Percentiles rank a stretch among this genome's conserved stretches.
phyloP scores from a whole-genome alignment of 2,113 vertebrate species.

The Myocastor coypus region DNA sequence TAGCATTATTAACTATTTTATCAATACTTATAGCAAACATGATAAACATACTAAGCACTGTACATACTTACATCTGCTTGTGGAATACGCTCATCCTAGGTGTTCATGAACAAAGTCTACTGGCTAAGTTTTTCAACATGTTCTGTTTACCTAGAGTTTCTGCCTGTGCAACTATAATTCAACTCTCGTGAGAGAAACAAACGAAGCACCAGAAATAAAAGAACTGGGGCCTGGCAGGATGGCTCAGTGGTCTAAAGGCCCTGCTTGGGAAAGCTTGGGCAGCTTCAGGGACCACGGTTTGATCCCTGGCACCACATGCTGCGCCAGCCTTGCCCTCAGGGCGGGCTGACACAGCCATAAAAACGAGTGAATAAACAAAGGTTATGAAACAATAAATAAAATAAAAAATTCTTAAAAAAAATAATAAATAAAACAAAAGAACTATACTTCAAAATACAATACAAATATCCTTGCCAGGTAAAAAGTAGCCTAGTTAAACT shows the following conservation, averaged over 20 bases:
- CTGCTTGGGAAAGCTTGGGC: too few relatives aligned
- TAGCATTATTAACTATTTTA: neutral
- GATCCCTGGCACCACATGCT: too few relatives aligned
- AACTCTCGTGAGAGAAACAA: conserved; percentile 22
- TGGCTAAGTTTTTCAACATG: conserved; percentile 10
- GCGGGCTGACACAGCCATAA: too few relatives aligned
- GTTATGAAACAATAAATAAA: too few relatives aligned
- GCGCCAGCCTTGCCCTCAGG: too few relatives aligned
- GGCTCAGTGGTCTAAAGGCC: too few relatives aligned
- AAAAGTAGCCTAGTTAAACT: neutral
- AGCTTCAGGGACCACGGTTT: too few relatives aligned
- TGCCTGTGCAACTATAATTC: neutral
- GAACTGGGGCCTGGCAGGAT: too few relatives aligned
- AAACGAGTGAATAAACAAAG: too few relatives aligned
- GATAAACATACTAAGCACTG: neutral
- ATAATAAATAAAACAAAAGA: neutral
- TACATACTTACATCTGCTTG: neutral
- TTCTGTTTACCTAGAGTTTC: conserved; percentile 16
- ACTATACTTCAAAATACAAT: neutral
- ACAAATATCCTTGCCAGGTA: conserved; percentile 13
- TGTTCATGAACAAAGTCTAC: neutral
- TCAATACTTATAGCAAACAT: conserved; percentile 45
- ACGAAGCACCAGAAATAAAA: neutral
- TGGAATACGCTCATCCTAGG: neutral
- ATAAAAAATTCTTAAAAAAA: neutral